A percentile compares a stretch with the other conserved stretches of the same genome.
phyloP scores from a whole-genome alignment of 2,113 vertebrate genomes.

The Gopherus flavomarginatus region DNA sequence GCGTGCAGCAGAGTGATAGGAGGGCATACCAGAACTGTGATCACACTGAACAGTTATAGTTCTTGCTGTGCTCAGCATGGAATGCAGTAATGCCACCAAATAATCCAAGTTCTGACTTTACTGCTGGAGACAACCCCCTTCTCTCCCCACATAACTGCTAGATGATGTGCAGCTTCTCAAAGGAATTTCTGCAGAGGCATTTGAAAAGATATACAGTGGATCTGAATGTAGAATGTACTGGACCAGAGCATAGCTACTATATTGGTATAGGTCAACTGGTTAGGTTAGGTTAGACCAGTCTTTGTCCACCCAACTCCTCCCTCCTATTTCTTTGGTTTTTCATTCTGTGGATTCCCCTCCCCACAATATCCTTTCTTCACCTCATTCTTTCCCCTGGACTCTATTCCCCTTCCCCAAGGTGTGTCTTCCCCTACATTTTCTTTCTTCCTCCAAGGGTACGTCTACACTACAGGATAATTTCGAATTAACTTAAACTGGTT shows the following conservation, averaged over 20 bases:
- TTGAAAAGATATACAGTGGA: neutral
- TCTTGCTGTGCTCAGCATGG: fast-evolving
- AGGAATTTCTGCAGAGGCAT: neutral
- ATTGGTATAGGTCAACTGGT: neutral
- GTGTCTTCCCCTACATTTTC: fast-evolving
- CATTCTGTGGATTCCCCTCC: neutral
- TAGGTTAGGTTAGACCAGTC: neutral
- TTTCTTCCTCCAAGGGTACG: neutral
- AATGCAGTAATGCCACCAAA: neutral
- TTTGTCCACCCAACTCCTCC: neutral
- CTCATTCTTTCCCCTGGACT: neutral
- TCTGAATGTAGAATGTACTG: neutral
- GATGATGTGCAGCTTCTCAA: neutral
- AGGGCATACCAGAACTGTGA: neutral
- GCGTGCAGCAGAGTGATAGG: neutral
- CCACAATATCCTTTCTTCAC: neutral
- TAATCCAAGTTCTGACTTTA: neutral
- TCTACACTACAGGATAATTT: too few relatives aligned
- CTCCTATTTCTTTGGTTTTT: neutral
- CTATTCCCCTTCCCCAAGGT: neutral
- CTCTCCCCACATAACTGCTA: neutral
- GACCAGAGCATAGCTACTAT: neutral
- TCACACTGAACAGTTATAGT: neutral
- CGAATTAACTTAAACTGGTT: too few relatives aligned
- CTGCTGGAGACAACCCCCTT: neutral